These are phyloP conservation scores for Amphilophus citrinellus DNA, from an alignment of 2,113 vertebrate genomes.

Conservation along the genomic window DNA sequence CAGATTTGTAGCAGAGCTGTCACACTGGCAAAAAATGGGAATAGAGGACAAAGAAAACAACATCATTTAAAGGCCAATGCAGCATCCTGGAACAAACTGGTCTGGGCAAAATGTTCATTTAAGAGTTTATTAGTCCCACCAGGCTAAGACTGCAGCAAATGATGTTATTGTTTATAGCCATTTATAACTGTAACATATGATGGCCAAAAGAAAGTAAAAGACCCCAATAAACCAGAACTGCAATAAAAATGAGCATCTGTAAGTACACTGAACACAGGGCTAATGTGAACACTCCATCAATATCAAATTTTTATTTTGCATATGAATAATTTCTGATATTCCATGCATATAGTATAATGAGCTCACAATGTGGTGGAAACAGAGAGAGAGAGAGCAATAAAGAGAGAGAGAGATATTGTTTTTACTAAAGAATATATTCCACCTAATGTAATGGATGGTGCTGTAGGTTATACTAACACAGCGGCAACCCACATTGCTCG, in stretches of 20 bases:
- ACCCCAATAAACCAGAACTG: neutral
- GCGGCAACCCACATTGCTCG: conserved; percentile 68
- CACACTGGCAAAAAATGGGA: neutral
- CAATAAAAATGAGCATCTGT: neutral
- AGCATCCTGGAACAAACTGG: neutral
- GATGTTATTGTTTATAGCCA: neutral
- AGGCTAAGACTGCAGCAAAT: neutral
- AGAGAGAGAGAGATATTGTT: conserved; percentile 22
- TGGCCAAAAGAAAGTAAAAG: neutral
- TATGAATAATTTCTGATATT: conserved; percentile 74
- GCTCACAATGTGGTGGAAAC: conserved; percentile 53
- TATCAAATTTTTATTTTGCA: conserved; percentile 75
- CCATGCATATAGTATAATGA: conserved; percentile 78
- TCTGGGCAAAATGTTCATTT: neutral
- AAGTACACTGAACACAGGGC: conserved; percentile 18
- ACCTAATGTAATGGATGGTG: conserved; percentile 62
- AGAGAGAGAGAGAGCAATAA: conserved; percentile 25
- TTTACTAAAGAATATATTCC: conserved; percentile 61
- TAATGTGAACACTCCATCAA: conserved; percentile 35
- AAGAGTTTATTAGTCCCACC: neutral
- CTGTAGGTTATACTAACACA: conserved; percentile 67
- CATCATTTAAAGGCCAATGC: neutral
- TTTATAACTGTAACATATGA: neutral
- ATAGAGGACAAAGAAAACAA: conserved; percentile 11
- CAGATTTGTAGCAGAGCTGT: conserved; percentile 4